Conservation (phyloP, 2,888 invertebrate species). For the Scaptodrosophila latifasciaeformis region DNA sequence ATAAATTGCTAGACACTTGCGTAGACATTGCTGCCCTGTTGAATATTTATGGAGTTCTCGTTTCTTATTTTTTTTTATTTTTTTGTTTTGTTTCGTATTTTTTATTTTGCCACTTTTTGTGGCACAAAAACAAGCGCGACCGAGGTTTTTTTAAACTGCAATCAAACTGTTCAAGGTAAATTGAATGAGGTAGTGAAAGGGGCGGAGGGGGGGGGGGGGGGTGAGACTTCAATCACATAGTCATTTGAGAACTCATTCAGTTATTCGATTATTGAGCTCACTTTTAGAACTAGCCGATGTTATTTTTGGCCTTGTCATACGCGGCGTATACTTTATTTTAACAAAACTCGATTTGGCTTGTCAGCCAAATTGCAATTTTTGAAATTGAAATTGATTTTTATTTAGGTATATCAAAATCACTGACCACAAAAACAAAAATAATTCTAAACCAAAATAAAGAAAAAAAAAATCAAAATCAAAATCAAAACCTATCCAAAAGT, state of each 20-base stretch:
- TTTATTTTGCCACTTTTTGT: conserved; percentile 15
- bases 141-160: conserved; percentile 18
- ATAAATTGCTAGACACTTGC: conserved; percentile 67
- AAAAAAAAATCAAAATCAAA: not conserved
- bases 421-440: too few relatives aligned
- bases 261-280: too few relatives aligned
- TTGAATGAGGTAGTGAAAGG: not conserved
- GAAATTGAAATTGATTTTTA: not conserved
- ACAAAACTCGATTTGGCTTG: not conserved
- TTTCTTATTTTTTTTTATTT: conserved; percentile 20
- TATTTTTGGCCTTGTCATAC: conserved; percentile 31
- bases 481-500: conserved; percentile 12
- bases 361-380: not conserved
- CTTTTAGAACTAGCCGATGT: not conserved
- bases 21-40: conserved; percentile 55
- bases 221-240: too few relatives aligned
- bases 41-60: conserved; percentile 14
- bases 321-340: conserved; percentile 53
- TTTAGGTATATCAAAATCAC: too few relatives aligned
- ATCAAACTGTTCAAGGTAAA: conserved; percentile 37
- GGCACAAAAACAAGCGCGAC: conserved; percentile 3
- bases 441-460: conserved; percentile 4
- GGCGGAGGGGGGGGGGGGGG: too few relatives aligned
- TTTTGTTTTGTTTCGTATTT: conserved; percentile 11
- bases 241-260: too few relatives aligned